These are phyloP conservation scores for Hermaeophaga mercurialis DNA, from an alignment of 2,888 invertebrate species.

Conservation along the genomic window DNA sequence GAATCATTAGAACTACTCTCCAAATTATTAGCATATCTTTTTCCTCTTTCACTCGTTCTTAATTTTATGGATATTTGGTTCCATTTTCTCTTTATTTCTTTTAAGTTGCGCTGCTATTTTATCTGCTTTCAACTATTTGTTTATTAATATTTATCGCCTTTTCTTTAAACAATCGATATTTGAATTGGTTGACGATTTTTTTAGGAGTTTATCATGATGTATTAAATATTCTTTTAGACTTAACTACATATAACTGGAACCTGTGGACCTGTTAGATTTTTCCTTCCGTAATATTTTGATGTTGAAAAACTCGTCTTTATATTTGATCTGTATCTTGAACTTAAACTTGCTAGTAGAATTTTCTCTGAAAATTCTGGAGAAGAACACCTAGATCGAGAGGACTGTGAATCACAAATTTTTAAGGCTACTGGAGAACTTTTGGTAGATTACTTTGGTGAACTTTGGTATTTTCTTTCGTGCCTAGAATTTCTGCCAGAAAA, in stretches of 20 bases:
- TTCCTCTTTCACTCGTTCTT: slow-evolving; percentile 85
- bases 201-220: not conserved
- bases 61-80: slow-evolving; percentile 88
- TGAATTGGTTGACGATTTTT: not conserved
- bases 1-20: slow-evolving; percentile 57
- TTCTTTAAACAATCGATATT: slow-evolving; percentile 90
- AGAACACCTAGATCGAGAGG: slow-evolving; percentile 61
- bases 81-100: slow-evolving; percentile 81
- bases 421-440: slow-evolving; percentile 76
- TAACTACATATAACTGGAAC: slow-evolving; percentile 45
- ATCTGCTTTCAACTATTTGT: slow-evolving; percentile 89
- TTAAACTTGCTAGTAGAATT: slow-evolving; percentile 48
- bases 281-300: slow-evolving; percentile 65
- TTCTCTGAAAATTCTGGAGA: slow-evolving; percentile 72
- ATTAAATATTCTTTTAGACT: not conserved
- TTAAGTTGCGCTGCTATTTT: slow-evolving; percentile 89
- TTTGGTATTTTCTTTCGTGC: slow-evolving; percentile 73
- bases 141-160: slow-evolving; percentile 88
- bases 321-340: not conserved
- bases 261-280: slow-evolving; percentile 62
- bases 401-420: slow-evolving; percentile 63
- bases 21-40: slow-evolving; percentile 70
- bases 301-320: slow-evolving; percentile 33
- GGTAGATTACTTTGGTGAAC: slow-evolving; percentile 92
- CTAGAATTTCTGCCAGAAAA: slow-evolving; percentile 90